These are phyloP conservation scores for Rugalucina vietnamica DNA, from an alignment of 2,888 invertebrate species.

Conservation along the genomic window DNA sequence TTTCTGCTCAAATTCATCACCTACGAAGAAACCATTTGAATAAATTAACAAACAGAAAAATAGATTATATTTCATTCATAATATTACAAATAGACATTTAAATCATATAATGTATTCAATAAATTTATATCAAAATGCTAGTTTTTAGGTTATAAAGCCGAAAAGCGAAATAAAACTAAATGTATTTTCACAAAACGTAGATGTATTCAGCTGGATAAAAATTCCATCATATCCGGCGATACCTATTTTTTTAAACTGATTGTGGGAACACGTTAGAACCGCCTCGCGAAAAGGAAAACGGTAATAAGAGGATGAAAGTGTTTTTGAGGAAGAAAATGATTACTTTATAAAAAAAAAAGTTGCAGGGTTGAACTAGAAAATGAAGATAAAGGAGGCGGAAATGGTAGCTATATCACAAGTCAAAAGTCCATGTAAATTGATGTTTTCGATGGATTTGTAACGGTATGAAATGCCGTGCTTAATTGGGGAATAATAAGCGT, in stretches of 20 bases:
- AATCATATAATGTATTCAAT: neutral
- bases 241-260: neutral
- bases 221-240: neutral
- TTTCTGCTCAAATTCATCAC: neutral
- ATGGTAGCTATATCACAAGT: no score
- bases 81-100: neutral
- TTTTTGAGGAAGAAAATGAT: no score
- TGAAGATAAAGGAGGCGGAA: no score
- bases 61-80: conserved; percentile 4
- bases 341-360: no score
- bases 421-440: no score
- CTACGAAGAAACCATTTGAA: neutral
- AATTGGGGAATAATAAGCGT: neutral
- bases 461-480: no score
- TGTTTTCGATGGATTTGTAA: no score
- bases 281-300: no score
- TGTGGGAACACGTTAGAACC: no score
- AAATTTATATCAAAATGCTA: conserved; percentile 6
- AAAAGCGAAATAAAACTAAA: neutral
- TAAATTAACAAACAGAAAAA: conserved; percentile 4
- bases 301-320: no score
- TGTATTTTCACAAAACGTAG: neutral
- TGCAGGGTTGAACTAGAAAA: no score
- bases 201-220: neutral
- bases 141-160: neutral